A percentile compares a stretch with the other conserved stretches of the same genome.
These are phyloP conservation scores for Pelobates fuscus DNA, from an alignment of 2,113 vertebrate genomes.

Conservation along the genomic window DNA sequence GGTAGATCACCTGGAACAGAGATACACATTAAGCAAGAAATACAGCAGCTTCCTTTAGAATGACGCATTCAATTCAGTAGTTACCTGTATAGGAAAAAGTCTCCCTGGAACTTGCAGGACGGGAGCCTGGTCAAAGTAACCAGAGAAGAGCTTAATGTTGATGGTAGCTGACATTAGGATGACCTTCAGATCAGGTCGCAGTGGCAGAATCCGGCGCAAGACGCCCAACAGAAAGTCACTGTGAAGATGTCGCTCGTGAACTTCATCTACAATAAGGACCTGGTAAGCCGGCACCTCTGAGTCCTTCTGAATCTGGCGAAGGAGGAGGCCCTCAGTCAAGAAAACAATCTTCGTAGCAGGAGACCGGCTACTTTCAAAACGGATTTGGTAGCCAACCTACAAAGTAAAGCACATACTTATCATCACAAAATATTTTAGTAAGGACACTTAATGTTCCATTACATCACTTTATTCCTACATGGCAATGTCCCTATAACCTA, in stretches of 20 bases:
- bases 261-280: conserved; percentile 85
- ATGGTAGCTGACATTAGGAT: conserved; percentile 94
- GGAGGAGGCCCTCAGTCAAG: conserved; percentile 87
- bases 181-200: conserved; percentile 75
- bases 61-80: neutral
- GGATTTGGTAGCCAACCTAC: conserved; percentile 91
- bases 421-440: neutral
- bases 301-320: conserved; percentile 85
- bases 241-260: conserved; percentile 89
- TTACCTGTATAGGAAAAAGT: conserved; percentile 87
- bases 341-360: conserved; percentile 80
- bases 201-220: conserved; percentile 70
- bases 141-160: conserved; percentile 85
- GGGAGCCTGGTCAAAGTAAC: conserved; percentile 76
- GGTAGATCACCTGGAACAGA: conserved; percentile 79
- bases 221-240: conserved; percentile 87
- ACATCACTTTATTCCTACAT: neutral
- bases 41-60: neutral
- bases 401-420: neutral
- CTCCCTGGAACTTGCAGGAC: conserved; percentile 90
- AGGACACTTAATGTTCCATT: too few relatives aligned
- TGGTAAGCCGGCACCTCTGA: conserved; percentile 68
- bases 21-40: neutral
- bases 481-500: neutral
- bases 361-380: conserved; percentile 83